Evolutionary conservation across 2,888 invertebrate genomes (phyloP), one percentile per base, ranked within the genome.

Genomic region (Arctia plantaginis): DNA sequence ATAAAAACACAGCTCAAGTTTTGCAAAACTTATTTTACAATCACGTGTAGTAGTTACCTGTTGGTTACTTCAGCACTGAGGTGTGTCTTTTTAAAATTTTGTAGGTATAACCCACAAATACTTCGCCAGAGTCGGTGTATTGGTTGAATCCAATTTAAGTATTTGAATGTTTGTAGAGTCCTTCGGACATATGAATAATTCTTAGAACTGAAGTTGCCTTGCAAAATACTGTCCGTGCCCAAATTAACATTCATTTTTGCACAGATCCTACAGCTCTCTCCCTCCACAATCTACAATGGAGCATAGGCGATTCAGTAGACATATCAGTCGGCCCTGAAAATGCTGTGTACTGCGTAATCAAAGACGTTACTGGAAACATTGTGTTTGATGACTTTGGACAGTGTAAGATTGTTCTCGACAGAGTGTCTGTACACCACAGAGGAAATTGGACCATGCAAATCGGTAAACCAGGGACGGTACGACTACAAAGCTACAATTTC

Each of bases 321-420:
- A 75, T 81, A 44, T 74, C 76, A 2, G 51, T 94, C 13, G 95
- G 95, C 0, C 91, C 94, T 0, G 88, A 89, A 71, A 82, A 90
- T 69, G 88, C 91, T 0, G 84, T 92, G 0, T 95, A 93, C 86
- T 95, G 95, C 79, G 89, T 80, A 73, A 75, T 94, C 1, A 75
- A 81, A 10, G 89, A 91, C 47, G 87, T 90, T 0, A 64, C 69
- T 23, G 86, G 85, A 0, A 71, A 80, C 27, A 79, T 77, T 0
- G 80, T 90, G 12, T 93, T 87, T 75, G 92, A 94, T 44, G 87
- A 87, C 59, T 94, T 94, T 70, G 93, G 94, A 3, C 87, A 81
- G 73, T 95, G 95, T 79, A 82, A 75, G 59, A 79, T 94, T n/a
- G 77, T 73, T 0, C 33, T 95, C 23, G 86, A 89, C 7, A 88